A percentile compares a stretch with the other conserved stretches of the same genome.
Evolutionary conservation across 2,888 invertebrate species (phyloP).

Genomic region (Scelioninae gen. 1): DNA sequence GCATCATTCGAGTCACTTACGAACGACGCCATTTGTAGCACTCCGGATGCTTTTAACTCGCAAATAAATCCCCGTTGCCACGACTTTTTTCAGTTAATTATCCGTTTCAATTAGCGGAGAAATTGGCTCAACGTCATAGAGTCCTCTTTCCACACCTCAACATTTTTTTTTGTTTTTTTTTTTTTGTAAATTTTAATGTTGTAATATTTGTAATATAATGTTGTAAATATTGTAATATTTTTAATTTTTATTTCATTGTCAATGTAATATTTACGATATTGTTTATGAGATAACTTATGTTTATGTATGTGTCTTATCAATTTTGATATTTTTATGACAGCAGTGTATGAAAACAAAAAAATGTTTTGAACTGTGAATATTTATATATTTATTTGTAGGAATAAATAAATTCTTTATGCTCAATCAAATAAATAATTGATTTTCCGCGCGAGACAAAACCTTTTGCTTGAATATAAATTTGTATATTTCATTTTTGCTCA

Average conservation of each 20-base stretch:
- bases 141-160: constrained; percentile 39
- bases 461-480: too few relatives aligned
- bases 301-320: neutral
- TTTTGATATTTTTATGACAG: neutral
- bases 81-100: constrained; percentile 65
- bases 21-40: constrained; percentile 60
- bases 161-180: constrained; percentile 11
- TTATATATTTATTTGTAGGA: too few relatives aligned
- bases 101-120: constrained; percentile 59
- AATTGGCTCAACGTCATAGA: constrained; percentile 58
- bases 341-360: too few relatives aligned
- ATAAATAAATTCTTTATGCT: too few relatives aligned
- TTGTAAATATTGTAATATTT: too few relatives aligned
- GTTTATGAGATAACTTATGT: constrained; percentile 24
- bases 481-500: too few relatives aligned
- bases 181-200: too few relatives aligned
- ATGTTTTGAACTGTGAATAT: too few relatives aligned
- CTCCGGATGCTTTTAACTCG: constrained; percentile 64
- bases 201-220: too few relatives aligned
- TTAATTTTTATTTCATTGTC: neutral
- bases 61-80: constrained; percentile 58
- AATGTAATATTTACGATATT: constrained; percentile 22
- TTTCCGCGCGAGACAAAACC: too few relatives aligned
- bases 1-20: constrained; percentile 65
- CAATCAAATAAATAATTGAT: too few relatives aligned